Evolutionary conservation across 64 coral and sea anemone genomes (phyloP).

Genomic region (Porites lutea): DNA sequence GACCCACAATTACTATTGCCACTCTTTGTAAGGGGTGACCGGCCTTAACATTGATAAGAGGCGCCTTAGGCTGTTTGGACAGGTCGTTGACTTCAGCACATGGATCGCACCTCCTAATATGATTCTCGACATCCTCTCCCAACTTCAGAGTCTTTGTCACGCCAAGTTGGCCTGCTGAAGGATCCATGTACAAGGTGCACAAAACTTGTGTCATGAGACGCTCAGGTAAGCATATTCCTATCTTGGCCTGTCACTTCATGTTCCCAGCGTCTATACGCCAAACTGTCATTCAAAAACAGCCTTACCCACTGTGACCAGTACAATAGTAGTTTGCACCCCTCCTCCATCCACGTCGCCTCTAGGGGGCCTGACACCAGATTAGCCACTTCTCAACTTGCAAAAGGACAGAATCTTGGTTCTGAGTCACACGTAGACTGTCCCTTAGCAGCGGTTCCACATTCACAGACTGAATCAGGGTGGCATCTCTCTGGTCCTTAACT

Average conservation of each 20-base stretch:
- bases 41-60: slow-evolving; percentile 35
- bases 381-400: too few relatives aligned
- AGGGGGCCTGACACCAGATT: background rate
- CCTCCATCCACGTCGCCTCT: background rate
- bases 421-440: background rate
- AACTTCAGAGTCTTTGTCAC: slow-evolving; percentile 20
- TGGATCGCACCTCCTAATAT: slow-evolving; percentile 50
- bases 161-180: slow-evolving; percentile 4
- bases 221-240: background rate
- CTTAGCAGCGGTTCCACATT: background rate
- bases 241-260: background rate
- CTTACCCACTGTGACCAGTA: slow-evolving; percentile 68
- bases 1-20: slow-evolving; percentile 34
- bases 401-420: background rate
- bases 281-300: background rate
- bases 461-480: background rate
- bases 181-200: slow-evolving; percentile 26
- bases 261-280: slow-evolving; percentile 47
- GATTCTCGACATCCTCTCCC: background rate
- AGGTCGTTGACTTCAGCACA: slow-evolving; percentile 40
- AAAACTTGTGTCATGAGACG: background rate
- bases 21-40: slow-evolving; percentile 57
- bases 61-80: background rate
- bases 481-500: background rate
- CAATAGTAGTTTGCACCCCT: background rate